These are phyloP conservation scores for Cephus pulcher DNA, from an alignment of 2,888 invertebrate species.

Conservation along the genomic window DNA sequence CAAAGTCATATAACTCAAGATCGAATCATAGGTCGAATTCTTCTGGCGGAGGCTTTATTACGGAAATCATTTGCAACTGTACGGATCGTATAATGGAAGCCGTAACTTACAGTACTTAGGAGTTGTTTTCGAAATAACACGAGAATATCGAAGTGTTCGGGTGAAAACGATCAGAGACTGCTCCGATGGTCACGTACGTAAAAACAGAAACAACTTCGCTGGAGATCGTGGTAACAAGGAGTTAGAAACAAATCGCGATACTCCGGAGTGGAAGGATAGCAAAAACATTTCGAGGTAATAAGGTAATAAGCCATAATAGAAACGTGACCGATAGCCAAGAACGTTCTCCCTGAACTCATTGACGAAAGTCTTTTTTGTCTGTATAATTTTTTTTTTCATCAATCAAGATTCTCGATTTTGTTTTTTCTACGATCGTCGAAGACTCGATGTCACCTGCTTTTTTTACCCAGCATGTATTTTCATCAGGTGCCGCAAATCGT, in stretches of 20 bases:
- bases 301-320: background rate
- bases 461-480: background rate
- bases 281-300: background rate
- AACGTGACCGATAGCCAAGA: background rate
- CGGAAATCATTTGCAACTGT: background rate
- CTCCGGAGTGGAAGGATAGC: background rate
- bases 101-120: background rate
- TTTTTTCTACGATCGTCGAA: background rate
- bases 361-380: background rate
- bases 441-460: background rate
- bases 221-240: background rate
- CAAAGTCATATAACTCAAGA: background rate
- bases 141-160: background rate
- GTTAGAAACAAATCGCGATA: background rate
- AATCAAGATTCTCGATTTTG: background rate
- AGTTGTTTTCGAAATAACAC: background rate
- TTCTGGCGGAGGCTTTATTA: background rate
- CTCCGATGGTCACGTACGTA: background rate
- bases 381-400: background rate
- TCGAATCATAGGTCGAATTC: background rate
- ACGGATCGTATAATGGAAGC: background rate
- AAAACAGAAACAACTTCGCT: background rate
- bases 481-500: background rate
- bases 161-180: background rate
- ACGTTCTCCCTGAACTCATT: background rate